Percentiles rank a stretch among this genome's conserved stretches.
Conservation (phyloP, 2,888 invertebrate species). For the Drosophila conformis region DNA sequence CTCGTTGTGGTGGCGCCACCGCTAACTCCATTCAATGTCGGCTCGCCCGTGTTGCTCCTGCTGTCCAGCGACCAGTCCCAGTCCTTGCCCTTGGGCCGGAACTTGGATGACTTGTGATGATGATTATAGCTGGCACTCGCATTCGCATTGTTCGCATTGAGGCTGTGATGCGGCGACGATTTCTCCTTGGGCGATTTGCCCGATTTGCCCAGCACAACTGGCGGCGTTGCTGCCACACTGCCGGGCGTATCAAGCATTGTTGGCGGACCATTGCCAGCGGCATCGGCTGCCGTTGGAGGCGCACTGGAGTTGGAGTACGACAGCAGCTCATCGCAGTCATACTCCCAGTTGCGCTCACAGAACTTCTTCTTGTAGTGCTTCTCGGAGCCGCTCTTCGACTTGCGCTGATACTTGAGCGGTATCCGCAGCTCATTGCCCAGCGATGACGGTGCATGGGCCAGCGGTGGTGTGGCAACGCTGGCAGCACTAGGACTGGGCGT, state of each 20-base stretch:
- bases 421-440: constrained; percentile 84
- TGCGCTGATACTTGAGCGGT: constrained; percentile 88
- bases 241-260: constrained; percentile 32
- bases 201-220: constrained; percentile 37
- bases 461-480: constrained; percentile 81
- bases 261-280: constrained; percentile 74
- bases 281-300: constrained; percentile 79
- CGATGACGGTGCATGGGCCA: constrained; percentile 54
- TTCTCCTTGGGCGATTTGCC: constrained; percentile 70
- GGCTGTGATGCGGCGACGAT: constrained; percentile 57
- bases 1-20: constrained; percentile 67
- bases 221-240: constrained; percentile 20
- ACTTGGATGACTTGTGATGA: constrained; percentile 88
- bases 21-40: constrained; percentile 39
- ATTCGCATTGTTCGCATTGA: constrained; percentile 29
- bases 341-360: constrained; percentile 91
- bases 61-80: constrained; percentile 88
- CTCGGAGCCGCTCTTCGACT: constrained; percentile 85
- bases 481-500: constrained; percentile 84
- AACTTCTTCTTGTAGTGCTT: constrained; percentile 94
- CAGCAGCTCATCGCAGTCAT: constrained; percentile 82
- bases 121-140: constrained; percentile 60
- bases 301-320: constrained; percentile 80
- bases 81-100: constrained; percentile 90
- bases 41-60: constrained; percentile 72